Evolutionary conservation across 2,113 vertebrate species (phyloP).

Genomic region (Oncorhynchus gorbuscha): DNA sequence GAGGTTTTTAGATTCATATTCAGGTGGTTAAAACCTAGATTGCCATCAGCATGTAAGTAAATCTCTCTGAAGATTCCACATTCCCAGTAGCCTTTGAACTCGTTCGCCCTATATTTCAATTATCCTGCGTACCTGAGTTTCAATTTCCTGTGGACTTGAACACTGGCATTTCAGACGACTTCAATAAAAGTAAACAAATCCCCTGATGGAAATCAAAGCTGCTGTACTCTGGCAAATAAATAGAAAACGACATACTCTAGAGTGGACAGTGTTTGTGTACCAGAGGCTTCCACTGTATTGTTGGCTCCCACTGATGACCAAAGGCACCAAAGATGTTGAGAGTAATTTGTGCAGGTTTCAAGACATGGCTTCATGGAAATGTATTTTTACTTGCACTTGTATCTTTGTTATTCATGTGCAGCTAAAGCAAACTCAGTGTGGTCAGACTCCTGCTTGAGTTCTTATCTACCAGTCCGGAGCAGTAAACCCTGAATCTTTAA

Average conservation of each 20-base stretch:
- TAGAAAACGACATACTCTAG: neutral
- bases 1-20: too few species aligned
- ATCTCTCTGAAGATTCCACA: too few species aligned
- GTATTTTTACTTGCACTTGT: constrained; percentile 13
- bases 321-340: too few species aligned
- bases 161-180: constrained; percentile 43
- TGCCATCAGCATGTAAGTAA: too few species aligned
- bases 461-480: too few species aligned
- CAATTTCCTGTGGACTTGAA: constrained; percentile 62
- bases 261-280: neutral
- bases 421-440: constrained; percentile 1
- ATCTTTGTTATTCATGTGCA: neutral
- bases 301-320: neutral
- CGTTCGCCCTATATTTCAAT: too few species aligned
- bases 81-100: too few species aligned
- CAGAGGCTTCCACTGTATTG: neutral
- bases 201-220: constrained; percentile 24
- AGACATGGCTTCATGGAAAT: neutral
- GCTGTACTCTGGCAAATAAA: constrained; percentile 26
- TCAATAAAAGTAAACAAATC: constrained; percentile 53
- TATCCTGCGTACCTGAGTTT: constrained; percentile 34
- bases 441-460: neutral
- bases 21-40: too few species aligned
- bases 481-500: too few species aligned
- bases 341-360: neutral